These are phyloP conservation scores for Anagyrus pseudococci DNA, from an alignment of 2,888 invertebrate genomes.

Conservation along the genomic window DNA sequence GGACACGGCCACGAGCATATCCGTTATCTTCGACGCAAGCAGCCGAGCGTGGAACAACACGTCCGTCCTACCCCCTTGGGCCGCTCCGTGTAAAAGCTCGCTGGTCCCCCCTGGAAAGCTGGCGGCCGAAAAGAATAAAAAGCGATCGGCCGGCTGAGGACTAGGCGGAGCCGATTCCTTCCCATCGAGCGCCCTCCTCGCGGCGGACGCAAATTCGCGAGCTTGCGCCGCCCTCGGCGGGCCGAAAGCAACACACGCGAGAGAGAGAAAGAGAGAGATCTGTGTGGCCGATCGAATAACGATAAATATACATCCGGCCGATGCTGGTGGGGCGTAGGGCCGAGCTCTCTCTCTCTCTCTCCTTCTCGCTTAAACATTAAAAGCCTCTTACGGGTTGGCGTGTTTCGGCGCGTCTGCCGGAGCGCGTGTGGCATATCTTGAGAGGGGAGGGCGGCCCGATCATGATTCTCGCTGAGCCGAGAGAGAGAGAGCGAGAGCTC, in stretches of 20 bases:
- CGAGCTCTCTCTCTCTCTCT: too few species aligned
- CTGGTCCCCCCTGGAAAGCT: background rate
- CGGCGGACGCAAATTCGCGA: background rate
- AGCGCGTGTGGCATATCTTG: slow-evolving; percentile 29
- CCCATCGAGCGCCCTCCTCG: background rate
- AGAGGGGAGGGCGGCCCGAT: slow-evolving; percentile 43
- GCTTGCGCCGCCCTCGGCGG: slow-evolving; percentile 4
- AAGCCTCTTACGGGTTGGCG: slow-evolving; percentile 58
- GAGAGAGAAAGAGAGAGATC: too few species aligned
- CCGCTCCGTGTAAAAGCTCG: slow-evolving; percentile 11
- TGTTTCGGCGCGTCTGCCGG: slow-evolving; percentile 40
- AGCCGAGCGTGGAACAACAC: slow-evolving; percentile 6
- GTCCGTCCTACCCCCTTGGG: slow-evolving; percentile 23
- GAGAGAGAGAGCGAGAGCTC: too few species aligned
- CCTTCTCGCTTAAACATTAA: slow-evolving; percentile 59
- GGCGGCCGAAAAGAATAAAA: background rate
- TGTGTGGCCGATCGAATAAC: slow-evolving; percentile 49
- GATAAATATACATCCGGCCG: slow-evolving; percentile 60
- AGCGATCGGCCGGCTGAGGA: background rate
- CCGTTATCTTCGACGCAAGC: slow-evolving; percentile 26
- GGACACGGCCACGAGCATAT: background rate
- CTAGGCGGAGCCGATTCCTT: background rate
- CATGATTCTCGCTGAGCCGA: slow-evolving; percentile 46
- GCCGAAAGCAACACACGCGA: too few species aligned
- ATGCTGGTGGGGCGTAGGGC: too few species aligned